Base-by-base conservation (phyloP, 1,140 invertebrate species). In the Telenomus remus region DNA sequence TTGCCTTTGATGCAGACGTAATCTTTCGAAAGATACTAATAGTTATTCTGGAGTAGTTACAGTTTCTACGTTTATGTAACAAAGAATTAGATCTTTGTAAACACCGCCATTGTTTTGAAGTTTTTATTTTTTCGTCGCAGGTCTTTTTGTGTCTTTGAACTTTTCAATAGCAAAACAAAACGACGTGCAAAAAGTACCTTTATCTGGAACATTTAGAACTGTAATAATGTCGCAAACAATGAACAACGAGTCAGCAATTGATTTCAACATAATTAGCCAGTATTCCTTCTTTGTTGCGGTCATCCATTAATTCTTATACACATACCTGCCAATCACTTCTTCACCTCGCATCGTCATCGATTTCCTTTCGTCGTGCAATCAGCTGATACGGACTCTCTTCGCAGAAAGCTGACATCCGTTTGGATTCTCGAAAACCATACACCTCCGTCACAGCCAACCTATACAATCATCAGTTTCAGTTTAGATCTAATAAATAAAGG, bases 191-290 rank as follows among this genome's bases (percentile, higher is more conserved):
- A 27, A 27, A 27, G 19, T 27, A 27, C 19, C 6, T 27, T 27
- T 27, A 27, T 27, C 19, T 50, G 27, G 56, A 56, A 44, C 59
- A 37, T 9, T 71, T 63, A 33, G 27, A 46, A 27, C 51, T 11
- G 51, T 71, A 56, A 55, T 65, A 71, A 42, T 61, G 37, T 16
- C 39, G n/a, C 59, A 63, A 71, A 63, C 68, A 71, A 63, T 63
- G 59, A 71, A 49, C 50, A 76, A 78, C 81, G 79, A 84, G 70
- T 83, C 83, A 84, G 82, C 83, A 63, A 49, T 47, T 64, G 78
- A 82, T 85, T 85, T 84, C 81, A 71, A 82, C 73, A 84, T 75
- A 72, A 76, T 73, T 76, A 47, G 61, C 59, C 76, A 75, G 81
- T 80, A 84, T 82, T 81, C 74, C 78, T 55, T 69, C 74, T 79